phyloP scores from a whole-genome alignment of 2,113 vertebrate species.

The Dipodomys merriami region DNA sequence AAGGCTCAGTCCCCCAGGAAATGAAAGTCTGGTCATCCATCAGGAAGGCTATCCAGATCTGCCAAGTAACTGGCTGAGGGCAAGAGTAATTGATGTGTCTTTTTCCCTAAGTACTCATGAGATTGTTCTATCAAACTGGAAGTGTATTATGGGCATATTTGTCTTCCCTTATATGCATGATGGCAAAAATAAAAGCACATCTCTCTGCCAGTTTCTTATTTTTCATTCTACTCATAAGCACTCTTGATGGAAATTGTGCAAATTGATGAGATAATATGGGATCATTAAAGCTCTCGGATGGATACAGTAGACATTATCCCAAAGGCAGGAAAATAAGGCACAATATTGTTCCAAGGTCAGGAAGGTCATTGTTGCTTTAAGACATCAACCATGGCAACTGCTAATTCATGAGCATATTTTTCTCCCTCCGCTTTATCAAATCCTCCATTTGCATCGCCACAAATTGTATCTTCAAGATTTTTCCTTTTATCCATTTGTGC shows the following conservation, averaged over 20 bases:
- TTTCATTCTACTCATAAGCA: conserved; percentile 15
- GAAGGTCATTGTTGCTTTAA: background rate
- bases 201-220: conserved; percentile 45
- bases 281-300: conserved; percentile 35
- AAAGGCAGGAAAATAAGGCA: background rate
- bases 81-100: conserved; percentile 39
- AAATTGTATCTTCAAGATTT: background rate
- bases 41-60: background rate
- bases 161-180: conserved; percentile 33
- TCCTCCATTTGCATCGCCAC: background rate
- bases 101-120: conserved; percentile 55
- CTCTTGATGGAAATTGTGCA: conserved; percentile 1
- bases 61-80: background rate
- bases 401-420: background rate
- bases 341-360: background rate
- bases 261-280: background rate
- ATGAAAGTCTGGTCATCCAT: background rate
- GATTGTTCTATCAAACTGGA: conserved; percentile 20
- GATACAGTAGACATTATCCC: background rate
- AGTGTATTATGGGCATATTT: conserved; percentile 17
- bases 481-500: conserved; percentile 14
- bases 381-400: background rate
- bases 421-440: background rate
- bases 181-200: conserved; percentile 64
- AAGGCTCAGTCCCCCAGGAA: background rate